phyloP scores from a whole-genome alignment of 2,797 vertebrate genomes.

The Craterocephalus amniculus region DNA sequence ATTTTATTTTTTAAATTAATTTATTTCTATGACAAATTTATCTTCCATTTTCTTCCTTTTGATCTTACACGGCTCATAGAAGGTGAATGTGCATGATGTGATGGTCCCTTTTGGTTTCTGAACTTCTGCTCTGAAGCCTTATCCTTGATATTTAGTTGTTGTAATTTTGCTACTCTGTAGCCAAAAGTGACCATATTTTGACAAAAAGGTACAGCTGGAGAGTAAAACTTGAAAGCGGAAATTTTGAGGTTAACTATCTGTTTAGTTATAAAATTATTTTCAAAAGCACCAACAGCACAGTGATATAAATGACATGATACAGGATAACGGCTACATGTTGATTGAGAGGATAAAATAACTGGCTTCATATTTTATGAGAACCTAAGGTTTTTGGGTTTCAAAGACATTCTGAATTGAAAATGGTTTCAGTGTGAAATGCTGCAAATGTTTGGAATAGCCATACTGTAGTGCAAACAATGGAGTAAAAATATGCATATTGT shows the following conservation, averaged over 20 bases:
- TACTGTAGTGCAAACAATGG: not conserved
- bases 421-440: not conserved
- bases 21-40: not conserved
- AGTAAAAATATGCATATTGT: constrained; percentile 9
- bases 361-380: not conserved
- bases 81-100: not conserved
- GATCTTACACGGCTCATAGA: not conserved
- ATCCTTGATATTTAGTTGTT: not conserved
- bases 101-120: not conserved
- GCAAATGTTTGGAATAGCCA: not conserved
- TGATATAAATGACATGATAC: not conserved
- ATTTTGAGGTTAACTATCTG: too few species aligned
- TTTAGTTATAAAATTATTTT: not conserved
- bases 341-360: not conserved
- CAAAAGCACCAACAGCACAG: not conserved
- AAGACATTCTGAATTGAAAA: too few species aligned
- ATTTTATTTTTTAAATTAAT: too few species aligned
- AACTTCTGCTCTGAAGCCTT: not conserved
- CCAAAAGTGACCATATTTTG: too few species aligned
- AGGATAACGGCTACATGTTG: too few species aligned
- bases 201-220: not conserved
- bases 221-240: not conserved
- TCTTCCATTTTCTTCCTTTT: not conserved
- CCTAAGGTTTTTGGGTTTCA: not conserved
- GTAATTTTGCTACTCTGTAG: too few species aligned